A percentile compares a stretch with the other conserved stretches of the same genome.
Evolutionary conservation across 37 sponge, comb jelly and placozoan genomes (phyloP).

Genomic region (Eunapius fragilis): DNA sequence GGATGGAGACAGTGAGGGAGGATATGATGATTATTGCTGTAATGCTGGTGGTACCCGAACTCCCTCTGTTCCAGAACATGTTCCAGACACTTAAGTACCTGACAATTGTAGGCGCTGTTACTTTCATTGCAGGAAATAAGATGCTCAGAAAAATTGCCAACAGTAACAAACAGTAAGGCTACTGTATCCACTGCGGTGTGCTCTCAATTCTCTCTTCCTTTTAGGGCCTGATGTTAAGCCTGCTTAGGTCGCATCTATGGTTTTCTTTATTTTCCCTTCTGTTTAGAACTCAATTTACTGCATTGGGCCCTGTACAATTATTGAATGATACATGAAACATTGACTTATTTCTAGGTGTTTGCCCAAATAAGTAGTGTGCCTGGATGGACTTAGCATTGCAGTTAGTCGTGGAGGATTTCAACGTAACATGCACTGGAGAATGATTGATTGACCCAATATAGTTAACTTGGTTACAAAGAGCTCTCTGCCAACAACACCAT

Average conservation of each 20-base stretch:
- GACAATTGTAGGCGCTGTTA: constrained; percentile 62
- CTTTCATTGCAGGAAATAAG: constrained; percentile 79
- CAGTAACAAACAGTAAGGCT: constrained; percentile 48
- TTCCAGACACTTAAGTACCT: constrained; percentile 87
- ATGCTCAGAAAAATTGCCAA: constrained; percentile 83
- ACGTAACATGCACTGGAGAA: no score
- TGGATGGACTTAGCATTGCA: no score
- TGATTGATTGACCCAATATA: no score
- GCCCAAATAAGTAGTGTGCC: no score
- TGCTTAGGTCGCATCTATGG: background rate
- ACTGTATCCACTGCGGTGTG: background rate
- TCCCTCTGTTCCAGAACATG: constrained; percentile 73
- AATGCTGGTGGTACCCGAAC: no score
- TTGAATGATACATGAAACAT: background rate
- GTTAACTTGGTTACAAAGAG: no score
- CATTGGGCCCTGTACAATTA: background rate
- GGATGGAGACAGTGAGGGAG: no score
- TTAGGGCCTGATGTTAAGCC: background rate
- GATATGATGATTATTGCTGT: no score
- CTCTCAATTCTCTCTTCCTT: background rate
- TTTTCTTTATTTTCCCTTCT: background rate
- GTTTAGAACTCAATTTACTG: background rate
- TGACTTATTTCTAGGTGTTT: no score
- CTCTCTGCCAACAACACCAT: no score
- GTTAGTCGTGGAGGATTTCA: no score